Conservation (phyloP, 2,797 vertebrate species). For the Oreonectes daqikongensis region DNA sequence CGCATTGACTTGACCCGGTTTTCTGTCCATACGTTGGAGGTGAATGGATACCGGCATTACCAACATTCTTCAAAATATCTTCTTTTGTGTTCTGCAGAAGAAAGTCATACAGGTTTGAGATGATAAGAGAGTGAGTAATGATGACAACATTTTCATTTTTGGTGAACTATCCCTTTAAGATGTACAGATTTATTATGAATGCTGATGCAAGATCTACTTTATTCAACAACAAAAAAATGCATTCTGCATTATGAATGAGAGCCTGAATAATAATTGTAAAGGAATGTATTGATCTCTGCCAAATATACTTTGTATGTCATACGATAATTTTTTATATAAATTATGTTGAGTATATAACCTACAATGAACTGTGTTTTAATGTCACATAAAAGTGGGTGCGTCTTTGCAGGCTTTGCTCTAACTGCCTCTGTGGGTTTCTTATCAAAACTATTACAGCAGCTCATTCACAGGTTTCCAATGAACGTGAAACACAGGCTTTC, state of each 20-base stretch:
- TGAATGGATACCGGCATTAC: too few relatives aligned
- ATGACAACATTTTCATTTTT: too few relatives aligned
- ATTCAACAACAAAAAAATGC: background rate
- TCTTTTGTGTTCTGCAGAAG: too few relatives aligned
- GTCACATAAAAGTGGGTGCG: background rate
- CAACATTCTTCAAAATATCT: too few relatives aligned
- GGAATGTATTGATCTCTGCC: background rate
- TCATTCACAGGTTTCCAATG: slow-evolving; percentile 33
- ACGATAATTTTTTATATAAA: background rate
- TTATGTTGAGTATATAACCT: background rate
- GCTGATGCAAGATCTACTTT: background rate
- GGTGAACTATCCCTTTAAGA: too few relatives aligned
- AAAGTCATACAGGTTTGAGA: too few relatives aligned
- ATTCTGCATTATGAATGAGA: background rate
- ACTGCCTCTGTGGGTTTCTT: slow-evolving; percentile 37
- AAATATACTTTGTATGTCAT: background rate
- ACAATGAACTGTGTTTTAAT: background rate
- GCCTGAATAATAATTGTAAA: background rate
- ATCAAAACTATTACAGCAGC: slow-evolving; percentile 33
- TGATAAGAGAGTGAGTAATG: too few relatives aligned
- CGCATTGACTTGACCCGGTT: too few relatives aligned
- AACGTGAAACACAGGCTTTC: slow-evolving; percentile 59
- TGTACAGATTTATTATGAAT: background rate
- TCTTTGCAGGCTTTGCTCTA: slow-evolving; percentile 2
- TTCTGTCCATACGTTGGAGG: too few relatives aligned